Percentiles rank a stretch among this genome's conserved stretches.
Evolutionary conservation across 1,140 invertebrate species (phyloP).

Genomic region (Brachionus manjavacas): DNA sequence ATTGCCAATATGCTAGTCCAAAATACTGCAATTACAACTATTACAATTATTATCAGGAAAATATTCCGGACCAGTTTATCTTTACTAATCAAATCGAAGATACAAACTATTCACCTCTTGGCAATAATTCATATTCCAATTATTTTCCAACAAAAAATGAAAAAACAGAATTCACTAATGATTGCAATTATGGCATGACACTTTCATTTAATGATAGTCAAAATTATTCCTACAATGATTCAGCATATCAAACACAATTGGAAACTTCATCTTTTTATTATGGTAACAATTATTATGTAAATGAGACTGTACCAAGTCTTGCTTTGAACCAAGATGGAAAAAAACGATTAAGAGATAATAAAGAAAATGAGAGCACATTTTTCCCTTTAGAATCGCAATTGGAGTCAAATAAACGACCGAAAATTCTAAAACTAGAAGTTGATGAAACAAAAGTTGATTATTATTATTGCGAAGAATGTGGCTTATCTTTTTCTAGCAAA

Average conservation of each 20-base stretch:
- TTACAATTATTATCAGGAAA: not conserved
- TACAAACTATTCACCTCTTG: not conserved
- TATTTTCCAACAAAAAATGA: not conserved
- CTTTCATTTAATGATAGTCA: not conserved
- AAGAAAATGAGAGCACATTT: not conserved
- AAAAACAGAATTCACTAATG: not conserved
- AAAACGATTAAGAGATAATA: not conserved
- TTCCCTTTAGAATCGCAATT: not conserved
- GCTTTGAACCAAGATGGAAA: not conserved
- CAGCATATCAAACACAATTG: slow-evolving; percentile 20
- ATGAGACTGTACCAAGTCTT: not conserved
- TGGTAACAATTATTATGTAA: not conserved
- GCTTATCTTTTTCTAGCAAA: not conserved
- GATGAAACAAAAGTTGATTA: not conserved
- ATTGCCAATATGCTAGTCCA: not conserved
- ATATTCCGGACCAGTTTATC: not conserved
- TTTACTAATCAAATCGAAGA: not conserved
- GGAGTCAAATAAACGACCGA: not conserved
- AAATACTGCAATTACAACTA: not conserved
- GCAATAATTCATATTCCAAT: not conserved
- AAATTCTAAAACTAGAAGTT: not conserved
- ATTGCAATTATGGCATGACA: not conserved
- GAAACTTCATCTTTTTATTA: not conserved
- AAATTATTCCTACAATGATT: slow-evolving; percentile 25
- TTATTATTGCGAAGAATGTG: not conserved